phyloP scores from a whole-genome alignment of 2,113 vertebrate genomes.

The Amphiprion percula region DNA sequence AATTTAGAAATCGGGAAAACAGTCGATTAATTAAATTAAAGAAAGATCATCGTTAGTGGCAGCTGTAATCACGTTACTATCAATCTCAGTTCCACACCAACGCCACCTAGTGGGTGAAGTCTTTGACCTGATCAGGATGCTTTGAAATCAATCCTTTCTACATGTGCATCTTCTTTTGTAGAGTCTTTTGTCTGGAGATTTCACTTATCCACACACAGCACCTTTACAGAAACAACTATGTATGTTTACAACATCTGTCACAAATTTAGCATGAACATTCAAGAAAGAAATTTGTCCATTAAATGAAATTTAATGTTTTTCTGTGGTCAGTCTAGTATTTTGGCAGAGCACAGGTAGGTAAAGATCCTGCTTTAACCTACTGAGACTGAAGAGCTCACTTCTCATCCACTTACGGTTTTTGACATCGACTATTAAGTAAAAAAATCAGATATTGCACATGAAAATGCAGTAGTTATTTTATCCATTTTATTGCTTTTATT shows the following conservation, averaged over 20 bases:
- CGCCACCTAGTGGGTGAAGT: slow-evolving; percentile 1
- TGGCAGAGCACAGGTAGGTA: background rate
- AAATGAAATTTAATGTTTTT: background rate
- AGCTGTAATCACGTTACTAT: slow-evolving; percentile 5
- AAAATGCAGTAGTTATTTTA: background rate
- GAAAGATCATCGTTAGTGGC: no score
- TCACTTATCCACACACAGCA: no score
- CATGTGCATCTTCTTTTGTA: background rate
- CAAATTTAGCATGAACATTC: background rate
- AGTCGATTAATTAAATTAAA: no score
- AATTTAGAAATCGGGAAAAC: no score
- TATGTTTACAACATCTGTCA: no score
- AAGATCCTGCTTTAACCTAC: background rate
- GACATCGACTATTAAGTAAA: background rate
- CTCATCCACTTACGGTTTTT: slow-evolving; percentile 3
- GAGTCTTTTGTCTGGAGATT: no score
- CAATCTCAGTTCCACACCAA: slow-evolving; percentile 10
- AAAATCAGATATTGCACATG: background rate
- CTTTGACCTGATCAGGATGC: background rate
- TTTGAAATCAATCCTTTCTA: background rate
- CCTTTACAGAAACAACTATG: no score
- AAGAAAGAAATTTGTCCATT: background rate
- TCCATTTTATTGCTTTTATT: no score
- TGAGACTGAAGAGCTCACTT: background rate
- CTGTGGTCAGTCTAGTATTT: background rate